Conservation (phyloP, 2,797 vertebrate genomes). For the Takifugu ocellatus region DNA sequence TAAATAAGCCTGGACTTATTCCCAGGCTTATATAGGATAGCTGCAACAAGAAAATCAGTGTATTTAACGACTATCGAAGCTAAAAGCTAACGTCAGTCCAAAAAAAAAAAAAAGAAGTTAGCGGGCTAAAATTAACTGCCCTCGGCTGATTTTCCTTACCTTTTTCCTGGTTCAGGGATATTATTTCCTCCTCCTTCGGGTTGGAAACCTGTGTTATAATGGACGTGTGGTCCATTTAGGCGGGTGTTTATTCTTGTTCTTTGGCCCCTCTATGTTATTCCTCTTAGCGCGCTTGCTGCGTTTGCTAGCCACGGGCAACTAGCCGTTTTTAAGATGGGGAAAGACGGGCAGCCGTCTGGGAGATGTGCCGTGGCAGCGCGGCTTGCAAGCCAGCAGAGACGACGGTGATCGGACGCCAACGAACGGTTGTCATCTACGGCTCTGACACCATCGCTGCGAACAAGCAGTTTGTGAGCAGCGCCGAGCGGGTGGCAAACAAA, state of each 20-base stretch:
- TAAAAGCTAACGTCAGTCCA: constrained; percentile 40
- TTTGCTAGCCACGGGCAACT: constrained; percentile 50
- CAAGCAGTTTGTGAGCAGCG: constrained; percentile 10
- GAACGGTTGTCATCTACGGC: constrained; percentile 63
- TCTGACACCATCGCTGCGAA: constrained; percentile 39
- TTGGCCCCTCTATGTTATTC: constrained; percentile 51
- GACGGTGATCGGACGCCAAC: constrained; percentile 45
- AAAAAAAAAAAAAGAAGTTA: constrained; percentile 40
- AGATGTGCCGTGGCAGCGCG: constrained; percentile 50
- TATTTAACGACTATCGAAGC: constrained; percentile 13
- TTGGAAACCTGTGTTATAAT: constrained; percentile 98
- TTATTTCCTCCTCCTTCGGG: constrained; percentile 96
- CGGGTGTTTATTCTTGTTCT: constrained; percentile 58
- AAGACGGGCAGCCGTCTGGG: constrained; percentile 51
- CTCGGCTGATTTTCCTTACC: constrained; percentile 59
- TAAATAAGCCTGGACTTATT: background rate
- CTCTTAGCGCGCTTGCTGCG: constrained; percentile 39
- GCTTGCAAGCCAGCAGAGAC: constrained; percentile 66
- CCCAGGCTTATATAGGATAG: background rate
- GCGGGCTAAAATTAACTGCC: constrained; percentile 30
- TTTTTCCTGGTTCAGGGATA: constrained; percentile 80
- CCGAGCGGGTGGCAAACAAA: constrained; percentile 1
- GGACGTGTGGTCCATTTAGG: constrained; percentile 97
- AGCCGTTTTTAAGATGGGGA: constrained; percentile 36
- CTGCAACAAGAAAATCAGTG: constrained; percentile 22